Conservation (phyloP, 2,888 invertebrate species). For the Sepiola atlantica region DNA sequence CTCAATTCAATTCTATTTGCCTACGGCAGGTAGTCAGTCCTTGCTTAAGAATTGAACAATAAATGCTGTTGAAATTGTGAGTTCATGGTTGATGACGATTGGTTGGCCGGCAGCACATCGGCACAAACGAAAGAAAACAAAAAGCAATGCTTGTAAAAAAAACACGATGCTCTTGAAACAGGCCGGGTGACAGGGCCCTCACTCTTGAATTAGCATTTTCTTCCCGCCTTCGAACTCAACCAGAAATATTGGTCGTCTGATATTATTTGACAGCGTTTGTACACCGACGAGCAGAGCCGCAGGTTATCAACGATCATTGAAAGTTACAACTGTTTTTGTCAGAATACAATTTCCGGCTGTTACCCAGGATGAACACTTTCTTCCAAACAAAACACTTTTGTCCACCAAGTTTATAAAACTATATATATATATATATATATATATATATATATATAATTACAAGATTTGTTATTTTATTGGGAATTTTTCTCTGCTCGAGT, state of each 20-base stretch:
- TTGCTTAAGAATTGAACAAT: too few relatives aligned
- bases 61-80: too few relatives aligned
- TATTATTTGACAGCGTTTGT: constrained; percentile 15
- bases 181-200: background rate
- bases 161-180: background rate
- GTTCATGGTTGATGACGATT: too few relatives aligned
- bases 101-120: background rate
- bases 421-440: too few relatives aligned
- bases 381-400: background rate
- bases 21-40: too few relatives aligned
- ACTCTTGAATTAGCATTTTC: background rate
- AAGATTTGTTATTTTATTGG: too few relatives aligned
- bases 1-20: too few relatives aligned
- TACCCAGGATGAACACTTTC: background rate
- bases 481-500: too few relatives aligned
- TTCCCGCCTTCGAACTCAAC: background rate
- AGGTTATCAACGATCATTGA: background rate
- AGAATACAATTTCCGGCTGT: background rate
- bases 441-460: too few relatives aligned
- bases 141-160: background rate
- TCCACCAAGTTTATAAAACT: background rate
- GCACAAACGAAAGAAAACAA: background rate
- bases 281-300: background rate
- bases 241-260: background rate
- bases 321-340: background rate